These are phyloP conservation scores for Synergus gifuensis DNA, from an alignment of 2,888 invertebrate genomes.

Conservation along the genomic window DNA sequence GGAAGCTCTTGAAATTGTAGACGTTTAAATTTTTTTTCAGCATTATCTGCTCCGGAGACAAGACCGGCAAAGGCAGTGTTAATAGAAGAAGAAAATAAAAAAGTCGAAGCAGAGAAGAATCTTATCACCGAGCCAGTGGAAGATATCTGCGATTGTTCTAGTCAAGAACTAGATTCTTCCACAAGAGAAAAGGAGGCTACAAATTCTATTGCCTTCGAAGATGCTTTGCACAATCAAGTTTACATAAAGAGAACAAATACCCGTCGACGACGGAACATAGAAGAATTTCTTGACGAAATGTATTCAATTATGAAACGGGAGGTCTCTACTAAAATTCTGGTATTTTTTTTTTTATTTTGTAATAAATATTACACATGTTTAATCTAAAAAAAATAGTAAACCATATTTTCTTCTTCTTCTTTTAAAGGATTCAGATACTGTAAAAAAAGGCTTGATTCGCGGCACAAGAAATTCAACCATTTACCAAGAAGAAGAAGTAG, in stretches of 20 bases:
- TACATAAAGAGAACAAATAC: constrained; percentile 78
- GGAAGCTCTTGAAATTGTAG: not conserved
- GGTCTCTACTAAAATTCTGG: not conserved
- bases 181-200: constrained; percentile 82
- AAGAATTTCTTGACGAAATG: not conserved
- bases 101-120: constrained; percentile 66
- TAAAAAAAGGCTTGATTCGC: not conserved
- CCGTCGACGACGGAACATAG: not conserved
- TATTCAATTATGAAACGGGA: not conserved
- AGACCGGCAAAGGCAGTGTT: constrained; percentile 62
- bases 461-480: not conserved
- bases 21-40: constrained; percentile 58
- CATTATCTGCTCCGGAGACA: constrained; percentile 70
- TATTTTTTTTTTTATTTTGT: not conserved
- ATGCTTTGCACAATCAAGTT: constrained; percentile 88
- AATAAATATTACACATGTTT: not conserved
- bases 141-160: constrained; percentile 78
- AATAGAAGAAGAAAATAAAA: constrained; percentile 69
- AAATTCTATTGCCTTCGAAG: constrained; percentile 86
- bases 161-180: constrained; percentile 75
- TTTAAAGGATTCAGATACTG: not conserved
- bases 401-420: not conserved
- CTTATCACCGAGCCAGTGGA: constrained; percentile 53
- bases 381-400: not conserved
- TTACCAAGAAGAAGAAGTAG: not conserved